These are phyloP conservation scores for Beaufortia kweichowensis DNA, from an alignment of 2,113 vertebrate species.

Conservation along the genomic window DNA sequence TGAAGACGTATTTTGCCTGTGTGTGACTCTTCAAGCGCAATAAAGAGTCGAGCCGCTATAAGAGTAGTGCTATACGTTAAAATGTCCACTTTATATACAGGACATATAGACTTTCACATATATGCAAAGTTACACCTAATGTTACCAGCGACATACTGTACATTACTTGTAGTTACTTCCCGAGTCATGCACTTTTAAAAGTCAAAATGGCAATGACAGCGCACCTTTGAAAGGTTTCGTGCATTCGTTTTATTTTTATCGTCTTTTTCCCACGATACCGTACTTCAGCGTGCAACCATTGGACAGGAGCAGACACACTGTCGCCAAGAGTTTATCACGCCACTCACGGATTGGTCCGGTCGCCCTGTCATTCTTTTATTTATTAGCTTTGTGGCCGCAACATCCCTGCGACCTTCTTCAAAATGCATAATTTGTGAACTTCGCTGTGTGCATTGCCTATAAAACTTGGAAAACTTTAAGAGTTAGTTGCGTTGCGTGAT, in stretches of 20 bases:
- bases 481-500: background rate
- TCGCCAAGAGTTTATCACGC: slow-evolving; percentile 54
- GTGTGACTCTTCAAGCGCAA: background rate
- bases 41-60: too few relatives aligned
- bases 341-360: slow-evolving; percentile 63
- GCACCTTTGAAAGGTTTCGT: slow-evolving; percentile 46
- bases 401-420: slow-evolving; percentile 72
- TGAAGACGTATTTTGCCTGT: background rate
- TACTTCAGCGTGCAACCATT: slow-evolving; percentile 62
- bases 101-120: background rate
- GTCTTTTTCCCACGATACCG: slow-evolving; percentile 54
- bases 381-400: slow-evolving; percentile 68
- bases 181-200: background rate
- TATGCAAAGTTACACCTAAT: background rate
- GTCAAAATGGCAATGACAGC: slow-evolving; percentile 1
- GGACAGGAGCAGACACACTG: slow-evolving; percentile 58
- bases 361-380: slow-evolving; percentile 70
- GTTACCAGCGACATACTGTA: background rate
- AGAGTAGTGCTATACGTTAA: background rate
- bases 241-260: slow-evolving; percentile 16
- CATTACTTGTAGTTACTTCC: background rate
- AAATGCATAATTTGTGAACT: slow-evolving; percentile 52
- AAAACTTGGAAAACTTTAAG: slow-evolving; percentile 5
- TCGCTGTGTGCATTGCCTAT: slow-evolving; percentile 15
- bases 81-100: background rate